Conservation (phyloP, 2,888 invertebrate species). For the Brachyptera risi region DNA sequence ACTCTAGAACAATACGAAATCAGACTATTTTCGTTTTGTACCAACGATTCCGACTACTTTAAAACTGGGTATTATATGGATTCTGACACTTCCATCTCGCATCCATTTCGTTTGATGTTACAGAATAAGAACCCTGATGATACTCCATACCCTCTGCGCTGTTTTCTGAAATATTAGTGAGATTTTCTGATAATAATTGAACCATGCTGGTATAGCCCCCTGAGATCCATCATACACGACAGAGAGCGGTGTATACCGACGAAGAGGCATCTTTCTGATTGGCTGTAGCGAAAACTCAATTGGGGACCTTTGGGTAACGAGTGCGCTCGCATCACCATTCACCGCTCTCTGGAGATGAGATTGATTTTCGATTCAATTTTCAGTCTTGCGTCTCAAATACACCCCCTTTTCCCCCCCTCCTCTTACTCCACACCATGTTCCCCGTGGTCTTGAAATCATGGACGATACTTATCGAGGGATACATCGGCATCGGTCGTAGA, state of each 20-base stretch:
- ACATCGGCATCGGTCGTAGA: neutral
- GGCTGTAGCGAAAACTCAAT: conserved; percentile 23
- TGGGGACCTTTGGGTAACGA: conserved; percentile 22
- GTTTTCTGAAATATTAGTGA: conserved; percentile 12
- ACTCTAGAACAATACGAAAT: neutral
- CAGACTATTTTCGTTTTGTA: neutral
- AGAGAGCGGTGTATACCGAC: neutral
- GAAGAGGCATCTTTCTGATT: conserved; percentile 11
- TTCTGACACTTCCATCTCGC: neutral
- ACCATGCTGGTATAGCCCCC: neutral
- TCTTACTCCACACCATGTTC: neutral
- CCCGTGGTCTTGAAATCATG: conserved; percentile 15
- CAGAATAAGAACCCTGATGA: too few relatives aligned
- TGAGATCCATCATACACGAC: conserved; percentile 5
- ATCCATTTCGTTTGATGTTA: too few relatives aligned
- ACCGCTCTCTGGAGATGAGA: conserved; percentile 23
- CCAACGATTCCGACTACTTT: too few relatives aligned
- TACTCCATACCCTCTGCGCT: neutral
- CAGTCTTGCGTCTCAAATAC: conserved; percentile 25
- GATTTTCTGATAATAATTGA: conserved; percentile 5
- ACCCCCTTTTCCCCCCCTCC: neutral
- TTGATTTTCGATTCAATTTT: conserved; percentile 32
- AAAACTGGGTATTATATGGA: neutral
- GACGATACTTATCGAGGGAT: neutral
- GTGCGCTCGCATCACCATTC: neutral